These are phyloP conservation scores for Chaetodon auriga DNA, from an alignment of 2,113 vertebrate genomes.

Conservation along the genomic window DNA sequence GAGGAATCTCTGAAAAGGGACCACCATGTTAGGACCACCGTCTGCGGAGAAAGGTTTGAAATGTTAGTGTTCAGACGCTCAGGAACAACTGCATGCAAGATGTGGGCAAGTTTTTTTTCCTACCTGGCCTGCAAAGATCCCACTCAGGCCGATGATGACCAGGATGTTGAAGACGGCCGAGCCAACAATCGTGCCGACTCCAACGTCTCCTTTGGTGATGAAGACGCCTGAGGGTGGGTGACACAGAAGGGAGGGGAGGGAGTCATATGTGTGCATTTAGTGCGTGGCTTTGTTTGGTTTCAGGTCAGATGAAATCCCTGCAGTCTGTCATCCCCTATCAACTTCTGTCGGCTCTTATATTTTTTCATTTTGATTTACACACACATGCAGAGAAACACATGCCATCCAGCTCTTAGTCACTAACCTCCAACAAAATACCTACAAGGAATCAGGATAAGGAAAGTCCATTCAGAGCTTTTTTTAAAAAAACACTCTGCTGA, in stretches of 20 bases:
- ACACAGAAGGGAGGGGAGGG: background rate
- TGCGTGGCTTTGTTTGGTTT: background rate
- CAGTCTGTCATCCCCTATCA: background rate
- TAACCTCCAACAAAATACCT: background rate
- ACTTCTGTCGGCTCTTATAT: background rate
- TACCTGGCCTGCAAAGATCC: slow-evolving; percentile 86
- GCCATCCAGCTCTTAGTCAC: background rate
- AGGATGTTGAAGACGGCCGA: slow-evolving; percentile 88
- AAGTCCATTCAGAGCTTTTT: background rate
- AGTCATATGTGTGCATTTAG: background rate
- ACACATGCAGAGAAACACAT: background rate
- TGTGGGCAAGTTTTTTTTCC: background rate
- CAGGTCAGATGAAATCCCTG: background rate
- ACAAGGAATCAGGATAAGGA: background rate
- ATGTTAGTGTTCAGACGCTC: background rate
- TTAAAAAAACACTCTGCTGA: slow-evolving; percentile 57
- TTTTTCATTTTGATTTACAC: background rate
- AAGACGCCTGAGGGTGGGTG: slow-evolving; percentile 80
- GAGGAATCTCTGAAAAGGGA: slow-evolving; percentile 84
- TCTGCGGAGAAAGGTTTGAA: slow-evolving; percentile 55
- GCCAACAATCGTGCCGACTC: slow-evolving; percentile 86
- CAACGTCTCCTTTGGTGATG: slow-evolving; percentile 86
- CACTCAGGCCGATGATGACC: slow-evolving; percentile 86
- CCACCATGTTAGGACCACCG: slow-evolving; percentile 85
- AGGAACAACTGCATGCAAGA: background rate